Conservation (phyloP, 2,113 vertebrate genomes). For the Lonchura striata region DNA sequence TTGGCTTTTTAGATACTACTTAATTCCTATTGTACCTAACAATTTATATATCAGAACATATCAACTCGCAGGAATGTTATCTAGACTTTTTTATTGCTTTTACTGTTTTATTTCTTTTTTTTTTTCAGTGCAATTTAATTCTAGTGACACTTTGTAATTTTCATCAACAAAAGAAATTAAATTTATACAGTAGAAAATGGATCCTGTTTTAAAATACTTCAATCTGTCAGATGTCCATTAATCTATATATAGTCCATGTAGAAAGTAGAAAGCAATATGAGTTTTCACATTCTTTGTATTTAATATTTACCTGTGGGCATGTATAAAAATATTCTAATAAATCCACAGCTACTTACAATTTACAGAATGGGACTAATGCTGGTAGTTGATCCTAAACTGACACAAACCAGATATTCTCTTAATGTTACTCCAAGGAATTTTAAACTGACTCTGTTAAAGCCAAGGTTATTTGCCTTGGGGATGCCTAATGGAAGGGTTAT, state of each 20-base stretch:
- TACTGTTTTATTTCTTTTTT: background rate
- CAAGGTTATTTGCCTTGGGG: constrained; percentile 86
- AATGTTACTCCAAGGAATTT: constrained; percentile 90
- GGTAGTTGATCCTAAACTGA: constrained; percentile 80
- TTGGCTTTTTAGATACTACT: background rate
- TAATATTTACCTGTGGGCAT: constrained; percentile 76
- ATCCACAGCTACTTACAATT: constrained; percentile 71
- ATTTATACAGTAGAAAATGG: constrained; percentile 38
- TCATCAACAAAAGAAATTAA: constrained; percentile 51
- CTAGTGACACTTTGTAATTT: constrained; percentile 37
- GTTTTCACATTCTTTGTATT: constrained; percentile 61
- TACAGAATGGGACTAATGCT: constrained; percentile 67
- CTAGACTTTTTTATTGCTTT: background rate
- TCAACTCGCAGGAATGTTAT: background rate
- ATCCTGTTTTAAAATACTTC: constrained; percentile 18
- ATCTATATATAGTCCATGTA: constrained; percentile 28
- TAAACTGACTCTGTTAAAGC: constrained; percentile 90
- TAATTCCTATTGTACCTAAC: background rate
- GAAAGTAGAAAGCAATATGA: constrained; percentile 40
- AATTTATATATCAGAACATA: background rate
- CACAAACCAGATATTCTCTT: constrained; percentile 83
- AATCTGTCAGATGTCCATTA: constrained; percentile 33
- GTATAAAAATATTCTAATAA: constrained; percentile 72
- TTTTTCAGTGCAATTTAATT: background rate
- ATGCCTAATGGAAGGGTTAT: constrained; percentile 86